Conservation (phyloP, 2,113 vertebrate genomes). For the Ctenodactylus gundi region DNA sequence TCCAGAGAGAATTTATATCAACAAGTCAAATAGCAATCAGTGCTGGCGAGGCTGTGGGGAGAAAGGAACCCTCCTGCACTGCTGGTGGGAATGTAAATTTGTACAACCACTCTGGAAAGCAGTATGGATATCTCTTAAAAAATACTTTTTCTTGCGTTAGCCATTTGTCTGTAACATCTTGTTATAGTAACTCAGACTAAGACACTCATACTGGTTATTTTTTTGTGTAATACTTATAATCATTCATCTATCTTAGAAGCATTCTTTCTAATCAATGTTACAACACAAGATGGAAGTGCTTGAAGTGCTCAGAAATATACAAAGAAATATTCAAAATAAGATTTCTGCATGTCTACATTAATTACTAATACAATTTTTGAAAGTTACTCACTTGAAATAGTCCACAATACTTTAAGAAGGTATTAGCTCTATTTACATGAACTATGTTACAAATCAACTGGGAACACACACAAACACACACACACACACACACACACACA, state of each 20-base stretch:
- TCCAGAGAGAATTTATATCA: no score
- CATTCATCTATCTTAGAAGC: not conserved
- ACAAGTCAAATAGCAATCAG: no score
- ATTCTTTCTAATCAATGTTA: not conserved
- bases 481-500: no score
- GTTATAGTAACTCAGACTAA: not conserved
- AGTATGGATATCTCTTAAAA: not conserved
- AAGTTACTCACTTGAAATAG: not conserved
- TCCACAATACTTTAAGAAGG: not conserved
- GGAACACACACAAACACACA: not conserved
- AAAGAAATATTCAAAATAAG: not conserved
- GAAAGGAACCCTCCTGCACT: no score
- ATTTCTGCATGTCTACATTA: not conserved
- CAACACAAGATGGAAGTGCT: not conserved
- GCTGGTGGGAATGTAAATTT: no score
- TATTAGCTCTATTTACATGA: not conserved
- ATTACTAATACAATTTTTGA: conserved; percentile 17
- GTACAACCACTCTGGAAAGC: no score
- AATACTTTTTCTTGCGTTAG: not conserved
- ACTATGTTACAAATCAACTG: not conserved
- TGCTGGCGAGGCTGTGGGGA: no score
- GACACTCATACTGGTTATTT: not conserved
- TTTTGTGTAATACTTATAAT: not conserved
- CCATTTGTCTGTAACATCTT: not conserved
- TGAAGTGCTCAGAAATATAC: not conserved